Conservation (phyloP, 2,888 invertebrate species). For the Mesorhabditis sp. region DNA sequence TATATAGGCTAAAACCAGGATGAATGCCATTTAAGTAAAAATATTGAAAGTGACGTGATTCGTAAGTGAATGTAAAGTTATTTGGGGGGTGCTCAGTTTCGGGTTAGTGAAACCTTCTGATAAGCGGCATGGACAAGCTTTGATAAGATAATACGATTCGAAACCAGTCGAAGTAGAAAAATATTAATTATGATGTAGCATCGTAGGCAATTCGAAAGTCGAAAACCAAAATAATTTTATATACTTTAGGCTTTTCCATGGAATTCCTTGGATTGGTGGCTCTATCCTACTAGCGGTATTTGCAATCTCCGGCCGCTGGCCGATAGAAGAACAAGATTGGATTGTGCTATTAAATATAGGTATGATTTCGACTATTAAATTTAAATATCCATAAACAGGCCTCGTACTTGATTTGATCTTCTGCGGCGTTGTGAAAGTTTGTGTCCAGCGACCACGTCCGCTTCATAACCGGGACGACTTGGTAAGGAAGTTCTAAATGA, state of each 20-base stretch:
- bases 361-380: background rate
- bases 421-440: slow-evolving; percentile 43
- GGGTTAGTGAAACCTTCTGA: too few relatives aligned
- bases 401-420: slow-evolving; percentile 42
- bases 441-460: slow-evolving; percentile 42
- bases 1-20: too few relatives aligned
- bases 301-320: background rate
- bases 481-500: slow-evolving; percentile 15
- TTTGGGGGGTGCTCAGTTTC: too few relatives aligned
- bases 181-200: too few relatives aligned
- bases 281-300: background rate
- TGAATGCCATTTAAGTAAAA: too few relatives aligned
- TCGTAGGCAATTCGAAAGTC: too few relatives aligned
- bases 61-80: too few relatives aligned
- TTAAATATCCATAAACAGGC: slow-evolving; percentile 22
- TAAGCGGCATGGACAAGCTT: too few relatives aligned
- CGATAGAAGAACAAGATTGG: background rate
- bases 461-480: slow-evolving; percentile 40
- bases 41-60: too few relatives aligned
- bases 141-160: too few relatives aligned
- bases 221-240: too few relatives aligned
- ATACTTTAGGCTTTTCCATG: slow-evolving; percentile 1
- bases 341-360: background rate
- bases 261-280: slow-evolving; percentile 6
- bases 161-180: too few relatives aligned